Conservation (phyloP, 1,140 invertebrate genomes). For the Apis laboriosa region DNA sequence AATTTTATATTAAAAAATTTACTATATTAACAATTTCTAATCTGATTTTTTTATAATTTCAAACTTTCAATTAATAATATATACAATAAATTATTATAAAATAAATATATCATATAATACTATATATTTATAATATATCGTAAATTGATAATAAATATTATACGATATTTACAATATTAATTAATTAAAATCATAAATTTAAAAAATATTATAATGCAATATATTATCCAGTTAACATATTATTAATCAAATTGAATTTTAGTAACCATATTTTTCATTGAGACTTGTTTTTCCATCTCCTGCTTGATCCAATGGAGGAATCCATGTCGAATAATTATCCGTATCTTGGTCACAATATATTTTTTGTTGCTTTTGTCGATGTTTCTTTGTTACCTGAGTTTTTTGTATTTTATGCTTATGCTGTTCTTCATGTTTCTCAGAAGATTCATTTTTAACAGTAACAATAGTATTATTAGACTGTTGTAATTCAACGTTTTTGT, state of each 20-base stretch:
- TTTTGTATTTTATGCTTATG: neutral
- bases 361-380: constrained; percentile 4
- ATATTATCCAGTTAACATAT: neutral
- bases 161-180: constrained; percentile 33
- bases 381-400: neutral
- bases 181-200: no score
- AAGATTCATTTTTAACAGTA: neutral
- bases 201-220: no score
- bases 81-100: no score
- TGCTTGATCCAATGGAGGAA: constrained; percentile 88
- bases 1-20: no score
- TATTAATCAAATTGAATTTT: constrained; percentile 48
- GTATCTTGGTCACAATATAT: constrained; percentile 79
- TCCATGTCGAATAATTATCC: constrained; percentile 88
- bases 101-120: neutral
- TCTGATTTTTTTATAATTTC: no score
- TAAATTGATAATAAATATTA: constrained; percentile 1
- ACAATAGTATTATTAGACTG: neutral
- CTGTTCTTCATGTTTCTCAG: neutral
- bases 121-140: neutral
- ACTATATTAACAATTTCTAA: no score
- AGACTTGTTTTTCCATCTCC: constrained; percentile 91
- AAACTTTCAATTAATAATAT: no score
- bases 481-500: neutral
- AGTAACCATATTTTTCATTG: constrained; percentile 93